Conservation (phyloP, 2,888 invertebrate genomes). For the Cylloceria caligata region DNA sequence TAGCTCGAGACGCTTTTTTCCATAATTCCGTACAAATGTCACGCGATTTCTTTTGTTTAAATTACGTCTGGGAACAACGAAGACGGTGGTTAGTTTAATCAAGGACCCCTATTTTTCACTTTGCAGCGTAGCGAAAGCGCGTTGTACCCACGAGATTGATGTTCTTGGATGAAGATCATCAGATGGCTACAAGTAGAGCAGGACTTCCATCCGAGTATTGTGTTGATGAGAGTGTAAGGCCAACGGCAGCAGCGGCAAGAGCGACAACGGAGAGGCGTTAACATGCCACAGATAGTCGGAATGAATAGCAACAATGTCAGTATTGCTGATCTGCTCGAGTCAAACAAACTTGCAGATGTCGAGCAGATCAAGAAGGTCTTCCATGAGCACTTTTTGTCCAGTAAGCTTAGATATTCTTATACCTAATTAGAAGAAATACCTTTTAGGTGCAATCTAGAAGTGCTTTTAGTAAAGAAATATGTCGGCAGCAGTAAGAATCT, state of each 20-base stretch:
- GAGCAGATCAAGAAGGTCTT: conserved; percentile 89
- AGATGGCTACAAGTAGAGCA: conserved; percentile 62
- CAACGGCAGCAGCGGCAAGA: conserved; percentile 3
- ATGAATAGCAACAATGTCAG: conserved; percentile 81
- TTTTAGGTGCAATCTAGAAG: too few species aligned
- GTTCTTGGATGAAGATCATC: conserved; percentile 67
- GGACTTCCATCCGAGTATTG: conserved; percentile 51
- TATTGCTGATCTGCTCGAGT: conserved; percentile 88
- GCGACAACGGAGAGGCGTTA: conserved; percentile 45
- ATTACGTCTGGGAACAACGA: too few species aligned
- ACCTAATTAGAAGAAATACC: neutral
- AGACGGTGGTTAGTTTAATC: neutral
- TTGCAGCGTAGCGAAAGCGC: neutral
- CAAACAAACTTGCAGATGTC: conserved; percentile 88
- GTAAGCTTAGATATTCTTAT: conserved; percentile 85
- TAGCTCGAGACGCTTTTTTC: conserved; percentile 6
- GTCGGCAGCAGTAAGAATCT: too few species aligned
- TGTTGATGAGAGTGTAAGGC: conserved; percentile 36
- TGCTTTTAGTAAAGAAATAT: too few species aligned
- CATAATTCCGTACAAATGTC: neutral
- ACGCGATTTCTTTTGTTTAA: neutral
- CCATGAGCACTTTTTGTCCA: conserved; percentile 89
- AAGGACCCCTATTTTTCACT: neutral
- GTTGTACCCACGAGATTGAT: conserved; percentile 18
- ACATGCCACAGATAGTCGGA: conserved; percentile 65